Base-by-base conservation (phyloP, 2,888 invertebrate genomes). In the Sesia apiformis region DNA sequence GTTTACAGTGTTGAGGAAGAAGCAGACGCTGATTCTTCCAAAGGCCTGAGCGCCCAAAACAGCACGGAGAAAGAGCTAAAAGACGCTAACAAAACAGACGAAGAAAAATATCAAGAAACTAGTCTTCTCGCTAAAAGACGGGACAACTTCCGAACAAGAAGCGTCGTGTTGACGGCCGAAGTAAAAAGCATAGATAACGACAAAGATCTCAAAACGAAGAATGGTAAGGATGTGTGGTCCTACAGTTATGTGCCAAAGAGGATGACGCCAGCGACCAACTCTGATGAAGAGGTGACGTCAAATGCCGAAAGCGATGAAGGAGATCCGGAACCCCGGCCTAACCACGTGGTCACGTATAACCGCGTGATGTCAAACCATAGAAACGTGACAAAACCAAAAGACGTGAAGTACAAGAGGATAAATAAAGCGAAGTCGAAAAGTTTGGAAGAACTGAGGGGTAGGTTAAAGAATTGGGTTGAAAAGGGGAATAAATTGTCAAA, bases 361-460 rank as follows among this genome's bases (percentile, higher is more conserved):
- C 89, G 96, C 63, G 96, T 96, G 56, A 96, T 96, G 96, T 95
- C 95, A 51, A 96, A 96, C 82, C 96, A 97, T 78, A 91, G 96
- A 60, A 96, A 95, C 53, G 96, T 97, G 53, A 96, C 96, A 4
- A 96, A 96, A 77, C 96, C 96, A 61, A 96, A 96, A 85, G 96
- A 97, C 76, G 96, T 96, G 41, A 96, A 96, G 82, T 96, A 96
- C 85, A 96, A 96, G 78, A 91, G 96, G 71, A 96, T 96, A 78
- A 96, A 96, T 76, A 96, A 96, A 77, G 96, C 96, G 4, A 96
- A 96, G 76, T 96, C 96, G 58, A 96, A 96, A 83, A 96, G 96
- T 69, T 85, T 96, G 62, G 96, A 96, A 69, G 96, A 96, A 70
- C 74, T 96, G 56, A 85, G 96, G 3, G 96, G 96, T 0, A 91